phyloP scores from a whole-genome alignment of 2,888 invertebrate species.

The Microctonus brassicae region DNA sequence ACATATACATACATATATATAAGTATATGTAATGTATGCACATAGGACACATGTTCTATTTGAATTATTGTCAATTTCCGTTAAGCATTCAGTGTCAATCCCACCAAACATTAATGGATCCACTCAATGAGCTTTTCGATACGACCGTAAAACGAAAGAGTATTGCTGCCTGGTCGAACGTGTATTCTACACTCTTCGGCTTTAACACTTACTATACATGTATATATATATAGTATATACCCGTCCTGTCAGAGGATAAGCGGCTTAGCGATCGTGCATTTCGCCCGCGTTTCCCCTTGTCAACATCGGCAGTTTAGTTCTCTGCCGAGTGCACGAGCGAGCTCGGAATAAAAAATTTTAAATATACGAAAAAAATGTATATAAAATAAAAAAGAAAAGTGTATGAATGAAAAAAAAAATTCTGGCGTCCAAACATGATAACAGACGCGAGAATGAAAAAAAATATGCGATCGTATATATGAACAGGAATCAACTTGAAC shows the following conservation, averaged over 20 bases:
- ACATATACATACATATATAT: neutral
- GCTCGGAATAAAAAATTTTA: neutral
- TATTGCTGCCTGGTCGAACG: conserved; percentile 12
- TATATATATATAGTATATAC: no score
- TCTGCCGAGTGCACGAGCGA: neutral
- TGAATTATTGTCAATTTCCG: conserved; percentile 10
- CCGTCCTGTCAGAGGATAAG: conserved; percentile 18
- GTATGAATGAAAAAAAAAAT: no score
- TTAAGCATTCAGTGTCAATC: conserved; percentile 22
- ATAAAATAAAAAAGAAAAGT: neutral
- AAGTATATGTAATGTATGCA: neutral
- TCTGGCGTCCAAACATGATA: neutral
- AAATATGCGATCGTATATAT: neutral
- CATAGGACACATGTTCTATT: neutral
- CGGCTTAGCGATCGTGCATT: conserved; percentile 25
- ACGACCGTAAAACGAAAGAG: conserved; percentile 29
- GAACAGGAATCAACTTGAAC: neutral
- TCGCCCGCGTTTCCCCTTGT: neutral
- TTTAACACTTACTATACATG: conserved; percentile 7
- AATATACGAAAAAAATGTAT: neutral
- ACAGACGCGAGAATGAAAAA: neutral
- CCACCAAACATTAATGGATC: conserved; percentile 32
- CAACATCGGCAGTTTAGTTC: conserved; percentile 2
- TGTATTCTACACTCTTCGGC: conserved; percentile 1
- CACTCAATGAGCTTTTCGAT: conserved; percentile 30